Evolutionary conservation across 2,888 invertebrate species (phyloP).

Genomic region (Drosophila antonietae): DNA sequence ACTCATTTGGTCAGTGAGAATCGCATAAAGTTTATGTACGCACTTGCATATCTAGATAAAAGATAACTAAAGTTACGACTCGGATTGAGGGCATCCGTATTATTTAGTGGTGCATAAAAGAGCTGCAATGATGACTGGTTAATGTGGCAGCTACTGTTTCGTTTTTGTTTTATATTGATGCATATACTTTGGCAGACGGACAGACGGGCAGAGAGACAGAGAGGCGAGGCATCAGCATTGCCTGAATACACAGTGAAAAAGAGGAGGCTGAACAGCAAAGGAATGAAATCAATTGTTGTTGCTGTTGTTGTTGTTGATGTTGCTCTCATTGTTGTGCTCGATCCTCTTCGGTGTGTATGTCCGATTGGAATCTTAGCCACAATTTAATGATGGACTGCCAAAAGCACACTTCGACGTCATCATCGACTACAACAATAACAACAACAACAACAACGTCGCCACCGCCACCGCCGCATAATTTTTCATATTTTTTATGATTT

Average conservation of each 20-base stretch:
- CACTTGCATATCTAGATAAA: slow-evolving; percentile 14
- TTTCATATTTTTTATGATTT: slow-evolving; percentile 80
- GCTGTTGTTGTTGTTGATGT: slow-evolving; percentile 30
- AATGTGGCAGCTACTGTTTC: slow-evolving; percentile 38
- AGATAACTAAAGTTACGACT: slow-evolving; percentile 30
- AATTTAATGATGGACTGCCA: slow-evolving; percentile 81
- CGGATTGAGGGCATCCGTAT: slow-evolving; percentile 42
- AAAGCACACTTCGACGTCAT: slow-evolving; percentile 76
- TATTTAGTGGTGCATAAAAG: slow-evolving; percentile 66
- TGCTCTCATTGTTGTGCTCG: slow-evolving; percentile 41
- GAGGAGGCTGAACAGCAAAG: slow-evolving; percentile 18
- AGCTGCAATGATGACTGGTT: slow-evolving; percentile 17
- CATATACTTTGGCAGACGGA: slow-evolving; percentile 41
- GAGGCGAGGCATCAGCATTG: slow-evolving; percentile 4
- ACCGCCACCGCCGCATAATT: slow-evolving; percentile 66
- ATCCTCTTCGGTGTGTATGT: slow-evolving; percentile 47
- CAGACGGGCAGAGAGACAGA: background rate
- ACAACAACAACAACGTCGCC: slow-evolving; percentile 25
- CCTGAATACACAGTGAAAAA: slow-evolving; percentile 22
- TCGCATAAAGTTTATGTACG: slow-evolving; percentile 22
- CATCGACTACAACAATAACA: slow-evolving; percentile 41
- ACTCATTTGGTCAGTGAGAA: background rate
- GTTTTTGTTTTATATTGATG: slow-evolving; percentile 42
- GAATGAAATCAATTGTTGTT: slow-evolving; percentile 45
- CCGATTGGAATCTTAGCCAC: slow-evolving; percentile 78